Evolutionary conservation across 2,113 vertebrate genomes (phyloP).

Genomic region (Centrocercus urophasianus): DNA sequence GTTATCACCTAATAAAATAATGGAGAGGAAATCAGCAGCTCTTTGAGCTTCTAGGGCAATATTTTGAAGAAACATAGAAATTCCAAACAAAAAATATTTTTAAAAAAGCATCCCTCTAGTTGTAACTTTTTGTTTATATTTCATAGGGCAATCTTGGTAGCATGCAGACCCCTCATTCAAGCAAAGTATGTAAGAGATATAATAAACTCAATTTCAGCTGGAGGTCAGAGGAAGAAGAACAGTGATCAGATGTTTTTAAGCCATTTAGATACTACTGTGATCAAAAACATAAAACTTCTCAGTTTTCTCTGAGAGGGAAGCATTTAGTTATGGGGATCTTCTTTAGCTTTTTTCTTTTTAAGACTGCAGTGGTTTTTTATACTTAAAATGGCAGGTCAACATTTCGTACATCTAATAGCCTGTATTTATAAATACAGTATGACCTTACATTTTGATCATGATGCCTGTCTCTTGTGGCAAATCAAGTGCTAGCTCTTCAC

Average conservation of each 20-base stretch:
- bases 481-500: background rate
- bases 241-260: constrained; percentile 4
- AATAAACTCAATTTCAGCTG: constrained; percentile 27
- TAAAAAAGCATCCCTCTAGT: background rate
- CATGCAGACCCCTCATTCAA: constrained; percentile 20
- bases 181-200: background rate
- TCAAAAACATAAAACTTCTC: background rate
- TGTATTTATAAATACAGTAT: background rate
- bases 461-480: background rate
- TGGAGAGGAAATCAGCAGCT: constrained; percentile 34
- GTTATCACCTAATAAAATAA: constrained; percentile 66
- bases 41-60: constrained; percentile 48
- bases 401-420: background rate
- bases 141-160: constrained; percentile 8
- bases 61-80: constrained; percentile 23
- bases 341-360: background rate
- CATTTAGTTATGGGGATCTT: background rate
- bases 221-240: constrained; percentile 15
- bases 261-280: constrained; percentile 1
- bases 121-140: constrained; percentile 23
- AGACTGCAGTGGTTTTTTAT: background rate
- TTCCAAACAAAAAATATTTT: constrained; percentile 43
- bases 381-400: background rate
- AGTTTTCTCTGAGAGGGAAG: background rate
- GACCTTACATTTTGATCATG: background rate